Percentiles rank a stretch among this genome's conserved stretches.
phyloP scores from a whole-genome alignment of 1,140 invertebrate species.

The Cepaea nemoralis region DNA sequence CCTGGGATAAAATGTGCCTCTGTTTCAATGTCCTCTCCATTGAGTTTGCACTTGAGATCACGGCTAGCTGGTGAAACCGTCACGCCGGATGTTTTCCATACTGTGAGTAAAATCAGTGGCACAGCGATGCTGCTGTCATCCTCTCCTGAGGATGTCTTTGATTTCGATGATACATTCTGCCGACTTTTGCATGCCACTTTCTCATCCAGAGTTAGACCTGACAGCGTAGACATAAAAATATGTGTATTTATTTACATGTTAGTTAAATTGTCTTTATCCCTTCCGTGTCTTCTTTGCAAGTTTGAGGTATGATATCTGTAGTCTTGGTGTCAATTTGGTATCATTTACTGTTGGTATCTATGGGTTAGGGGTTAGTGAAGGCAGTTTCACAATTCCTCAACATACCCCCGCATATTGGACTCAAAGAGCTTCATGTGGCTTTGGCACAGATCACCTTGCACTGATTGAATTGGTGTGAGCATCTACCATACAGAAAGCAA shows the following conservation, averaged over 20 bases:
- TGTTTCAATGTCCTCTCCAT: constrained; percentile 24
- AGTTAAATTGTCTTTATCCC: background rate
- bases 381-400: no score
- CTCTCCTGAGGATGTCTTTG: background rate
- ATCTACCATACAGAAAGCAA: no score
- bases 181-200: constrained; percentile 1
- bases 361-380: no score
- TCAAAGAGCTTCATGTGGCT: no score
- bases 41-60: constrained; percentile 28
- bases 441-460: no score
- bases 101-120: constrained; percentile 31
- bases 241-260: background rate
- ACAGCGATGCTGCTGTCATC: constrained; percentile 18
- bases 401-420: no score
- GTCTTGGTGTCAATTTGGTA: no score
- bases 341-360: no score
- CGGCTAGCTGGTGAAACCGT: constrained; percentile 33
- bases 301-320: background rate
- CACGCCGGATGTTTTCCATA: constrained; percentile 32
- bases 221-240: background rate
- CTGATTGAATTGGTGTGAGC: no score
- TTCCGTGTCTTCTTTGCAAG: background rate
- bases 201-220: constrained; percentile 36
- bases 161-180: background rate
- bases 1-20: constrained; percentile 36